Evolutionary conservation across 2,113 vertebrate genomes (phyloP).

Genomic region (Sceloporus tristichus): DNA sequence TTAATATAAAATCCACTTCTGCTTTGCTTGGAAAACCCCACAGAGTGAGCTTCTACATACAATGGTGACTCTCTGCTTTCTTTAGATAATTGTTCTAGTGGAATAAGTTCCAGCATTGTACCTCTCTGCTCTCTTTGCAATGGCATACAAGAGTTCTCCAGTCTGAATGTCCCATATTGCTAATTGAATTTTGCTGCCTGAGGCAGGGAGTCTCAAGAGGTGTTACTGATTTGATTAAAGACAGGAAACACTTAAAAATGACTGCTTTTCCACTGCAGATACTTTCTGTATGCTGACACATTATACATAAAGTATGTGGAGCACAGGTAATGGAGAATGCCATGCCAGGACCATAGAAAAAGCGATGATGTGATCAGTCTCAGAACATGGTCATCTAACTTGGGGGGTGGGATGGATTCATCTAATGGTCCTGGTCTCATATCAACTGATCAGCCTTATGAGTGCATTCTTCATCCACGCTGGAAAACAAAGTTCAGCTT

Average conservation of each 20-base stretch:
- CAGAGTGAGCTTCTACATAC: neutral
- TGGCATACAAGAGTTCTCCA: neutral
- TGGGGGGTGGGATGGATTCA: neutral
- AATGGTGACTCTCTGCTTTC: neutral
- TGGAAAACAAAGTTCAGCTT: neutral
- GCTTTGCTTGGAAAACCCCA: neutral
- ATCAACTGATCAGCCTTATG: neutral
- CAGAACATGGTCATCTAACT: neutral
- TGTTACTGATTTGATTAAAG: too few relatives aligned
- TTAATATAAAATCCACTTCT: neutral
- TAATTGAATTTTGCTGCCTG: neutral
- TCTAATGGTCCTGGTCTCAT: neutral
- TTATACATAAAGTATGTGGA: neutral
- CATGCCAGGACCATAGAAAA: neutral
- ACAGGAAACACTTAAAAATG: too few relatives aligned
- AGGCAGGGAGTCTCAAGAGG: too few relatives aligned
- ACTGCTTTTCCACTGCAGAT: neutral
- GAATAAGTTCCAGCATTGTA: neutral
- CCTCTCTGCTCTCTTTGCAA: accelerated
- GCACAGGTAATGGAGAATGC: neutral
- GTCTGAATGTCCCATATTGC: neutral
- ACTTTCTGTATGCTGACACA: neutral
- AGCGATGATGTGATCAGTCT: neutral
- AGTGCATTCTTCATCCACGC: neutral
- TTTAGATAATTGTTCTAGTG: neutral